phyloP scores from a whole-genome alignment of 2,888 invertebrate species.

The Slavum lentiscoides region DNA sequence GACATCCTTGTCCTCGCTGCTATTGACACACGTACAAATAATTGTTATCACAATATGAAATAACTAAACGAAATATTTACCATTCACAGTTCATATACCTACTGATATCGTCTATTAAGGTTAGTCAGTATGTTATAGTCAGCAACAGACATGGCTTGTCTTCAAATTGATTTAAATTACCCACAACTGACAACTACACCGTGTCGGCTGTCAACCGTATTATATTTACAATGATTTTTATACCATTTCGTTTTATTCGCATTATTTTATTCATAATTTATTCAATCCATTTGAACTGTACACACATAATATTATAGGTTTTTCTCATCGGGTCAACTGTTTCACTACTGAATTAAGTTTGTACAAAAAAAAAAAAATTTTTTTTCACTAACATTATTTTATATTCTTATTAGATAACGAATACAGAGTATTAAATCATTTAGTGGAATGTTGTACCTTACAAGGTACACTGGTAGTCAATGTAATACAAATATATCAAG shows the following conservation, averaged over 20 bases:
- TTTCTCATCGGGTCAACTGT: too few species aligned
- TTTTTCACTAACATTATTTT: too few species aligned
- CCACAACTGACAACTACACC: slow-evolving; percentile 5
- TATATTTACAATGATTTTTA: background rate
- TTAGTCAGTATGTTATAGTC: background rate
- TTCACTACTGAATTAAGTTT: too few species aligned
- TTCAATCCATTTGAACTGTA: background rate
- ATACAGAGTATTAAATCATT: too few species aligned
- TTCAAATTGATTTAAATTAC: slow-evolving; percentile 11
- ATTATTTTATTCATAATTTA: background rate
- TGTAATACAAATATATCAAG: too few species aligned
- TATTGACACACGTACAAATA: slow-evolving; percentile 15
- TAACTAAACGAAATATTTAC: slow-evolving; percentile 17
- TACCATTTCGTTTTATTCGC: background rate
- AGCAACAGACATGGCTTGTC: background rate
- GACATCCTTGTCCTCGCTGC: slow-evolving; percentile 15
- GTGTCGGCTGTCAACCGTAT: slow-evolving; percentile 1
- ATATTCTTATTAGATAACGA: too few species aligned
- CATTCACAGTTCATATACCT: background rate
- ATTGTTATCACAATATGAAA: slow-evolving; percentile 1
- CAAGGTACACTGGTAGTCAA: too few species aligned
- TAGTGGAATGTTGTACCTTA: too few species aligned
- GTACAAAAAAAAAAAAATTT: too few species aligned
- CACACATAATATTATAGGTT: too few species aligned
- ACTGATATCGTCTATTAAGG: slow-evolving; percentile 12